Evolutionary conservation across 1,140 invertebrate genomes (phyloP), one percentile per base, ranked within the genome.

Genomic region (Diplogasteroides magnus): DNA sequence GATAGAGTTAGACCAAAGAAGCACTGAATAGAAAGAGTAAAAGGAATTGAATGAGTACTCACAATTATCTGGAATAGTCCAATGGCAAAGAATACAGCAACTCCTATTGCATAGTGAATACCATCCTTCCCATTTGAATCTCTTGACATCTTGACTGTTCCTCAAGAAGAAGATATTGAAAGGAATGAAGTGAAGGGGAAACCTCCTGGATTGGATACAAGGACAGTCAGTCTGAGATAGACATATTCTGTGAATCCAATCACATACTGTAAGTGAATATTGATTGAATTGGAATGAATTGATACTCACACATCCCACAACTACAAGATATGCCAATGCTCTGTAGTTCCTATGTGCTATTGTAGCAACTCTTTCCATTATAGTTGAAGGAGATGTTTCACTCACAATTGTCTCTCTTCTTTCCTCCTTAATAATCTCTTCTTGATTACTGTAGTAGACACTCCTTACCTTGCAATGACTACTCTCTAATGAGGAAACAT

Each of bases 241-340:
- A 72, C 29, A 37, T 72, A 72, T 63, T 72, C 70, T 23, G 61
- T 65, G 56, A 72, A 72, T 23, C 70, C 70, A 58, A 68, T 57
- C 31, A 67, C 29, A 31, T 72, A 72, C 70, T 72, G 70, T 57
- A 72, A 71, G 48, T 28, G 23, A 27, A 28, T 0, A 23, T 11
- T 0, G 2, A 29, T 31, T 1, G 37, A 28, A 14, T 25, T 61
- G 61, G 31, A 23, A 25, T 13, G 15, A 13, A 13, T 57, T 25
- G 26, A 67, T 15, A 67, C 67, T 1, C 29, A 72, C 70, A 64
- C 64, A 64, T 3, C 62, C 32, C 31, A 72, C 56, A 29, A 67
- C 59, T 32, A 72, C 56, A 37, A n/a, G 28, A 58, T 72, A 72
- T 15, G 70, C 70, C 31, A 72, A 61, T n/a, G 61, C 48, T 29